Evolutionary conservation across 2,113 vertebrate genomes (phyloP).

Genomic region (Chelonoidis abingdonii): DNA sequence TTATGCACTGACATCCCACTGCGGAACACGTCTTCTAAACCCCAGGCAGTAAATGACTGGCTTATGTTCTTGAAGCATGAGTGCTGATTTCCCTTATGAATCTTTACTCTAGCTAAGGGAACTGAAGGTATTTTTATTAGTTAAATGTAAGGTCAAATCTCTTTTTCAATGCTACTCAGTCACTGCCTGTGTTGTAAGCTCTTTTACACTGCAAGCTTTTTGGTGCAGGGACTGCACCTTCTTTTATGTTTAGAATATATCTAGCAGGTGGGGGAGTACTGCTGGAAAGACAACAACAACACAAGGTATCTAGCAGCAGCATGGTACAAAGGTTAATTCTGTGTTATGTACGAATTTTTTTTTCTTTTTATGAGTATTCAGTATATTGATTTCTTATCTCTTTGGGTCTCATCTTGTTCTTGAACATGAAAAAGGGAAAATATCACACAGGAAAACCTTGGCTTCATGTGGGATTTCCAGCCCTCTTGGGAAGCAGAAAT

Average conservation of each 20-base stretch:
- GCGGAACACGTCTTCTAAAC: neutral
- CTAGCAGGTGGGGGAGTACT: neutral
- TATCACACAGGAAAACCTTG: neutral
- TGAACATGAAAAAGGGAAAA: neutral
- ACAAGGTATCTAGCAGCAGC: neutral
- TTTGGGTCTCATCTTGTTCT: neutral
- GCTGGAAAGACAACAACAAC: neutral
- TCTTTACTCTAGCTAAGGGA: neutral
- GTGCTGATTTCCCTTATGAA: neutral
- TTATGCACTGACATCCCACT: neutral
- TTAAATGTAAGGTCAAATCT: neutral
- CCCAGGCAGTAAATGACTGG: neutral
- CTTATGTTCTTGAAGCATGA: neutral
- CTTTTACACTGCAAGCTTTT: neutral
- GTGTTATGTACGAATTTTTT: neutral
- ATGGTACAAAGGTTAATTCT: neutral
- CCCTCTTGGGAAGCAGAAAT: neutral
- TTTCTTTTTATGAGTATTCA: neutral
- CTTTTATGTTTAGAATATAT: neutral
- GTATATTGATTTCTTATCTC: neutral
- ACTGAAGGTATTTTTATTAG: neutral
- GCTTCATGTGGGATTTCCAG: neutral
- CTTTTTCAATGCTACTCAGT: neutral
- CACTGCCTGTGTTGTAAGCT: neutral
- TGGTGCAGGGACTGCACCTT: neutral